These are phyloP conservation scores for Oryzias curvinotus DNA, from an alignment of 2,113 vertebrate species.

Conservation along the genomic window DNA sequence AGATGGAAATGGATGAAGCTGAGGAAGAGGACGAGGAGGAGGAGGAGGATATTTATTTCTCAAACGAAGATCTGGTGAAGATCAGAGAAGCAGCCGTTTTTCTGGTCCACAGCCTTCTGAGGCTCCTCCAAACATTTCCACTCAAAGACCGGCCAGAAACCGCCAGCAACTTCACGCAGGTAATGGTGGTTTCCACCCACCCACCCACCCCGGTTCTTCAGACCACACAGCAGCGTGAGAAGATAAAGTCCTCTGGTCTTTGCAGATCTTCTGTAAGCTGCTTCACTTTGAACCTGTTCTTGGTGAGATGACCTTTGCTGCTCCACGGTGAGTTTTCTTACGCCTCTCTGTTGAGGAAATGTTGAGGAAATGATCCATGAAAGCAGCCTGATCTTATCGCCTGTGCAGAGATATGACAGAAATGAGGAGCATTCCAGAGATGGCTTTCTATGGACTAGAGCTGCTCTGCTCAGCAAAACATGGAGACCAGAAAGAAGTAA, in stretches of 20 bases:
- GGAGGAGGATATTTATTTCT: conserved; percentile 80
- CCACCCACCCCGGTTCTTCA: fast-evolving
- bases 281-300: conserved; percentile 82
- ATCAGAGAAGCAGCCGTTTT: conserved; percentile 79
- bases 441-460: conserved; percentile 84
- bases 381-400: conserved; percentile 7
- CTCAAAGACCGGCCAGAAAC: conserved; percentile 84
- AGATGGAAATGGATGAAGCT: conserved; percentile 70
- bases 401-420: conserved; percentile 70
- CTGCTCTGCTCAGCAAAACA: conserved; percentile 84
- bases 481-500: conserved; percentile 83
- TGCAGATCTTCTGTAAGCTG: conserved; percentile 85
- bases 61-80: conserved; percentile 77
- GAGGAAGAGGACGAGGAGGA: conserved; percentile 73
- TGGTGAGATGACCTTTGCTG: conserved; percentile 66
- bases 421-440: conserved; percentile 80
- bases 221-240: no score
- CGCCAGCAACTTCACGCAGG: conserved; percentile 82
- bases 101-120: conserved; percentile 83
- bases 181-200: conserved; percentile 28
- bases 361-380: background rate
- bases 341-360: background rate
- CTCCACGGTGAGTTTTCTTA: conserved; percentile 29
- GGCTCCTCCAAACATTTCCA: conserved; percentile 82
- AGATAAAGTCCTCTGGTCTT: conserved; percentile 1